Evolutionary conservation across 2,888 invertebrate species (phyloP).

Genomic region (Bellardia bayeri): DNA sequence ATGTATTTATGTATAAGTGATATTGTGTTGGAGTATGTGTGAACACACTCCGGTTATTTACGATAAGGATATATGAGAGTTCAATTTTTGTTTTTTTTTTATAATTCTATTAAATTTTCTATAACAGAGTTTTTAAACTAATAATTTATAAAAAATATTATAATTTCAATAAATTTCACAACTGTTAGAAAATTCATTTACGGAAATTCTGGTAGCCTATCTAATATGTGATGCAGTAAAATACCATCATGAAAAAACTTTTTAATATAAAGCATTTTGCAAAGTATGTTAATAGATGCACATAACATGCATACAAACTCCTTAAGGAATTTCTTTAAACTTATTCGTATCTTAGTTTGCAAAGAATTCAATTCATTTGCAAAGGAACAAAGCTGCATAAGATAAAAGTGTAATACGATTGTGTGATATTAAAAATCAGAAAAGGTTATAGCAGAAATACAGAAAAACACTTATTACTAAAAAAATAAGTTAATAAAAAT

Average conservation of each 20-base stretch:
- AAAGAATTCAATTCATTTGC: not conserved
- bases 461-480: not conserved
- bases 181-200: no score
- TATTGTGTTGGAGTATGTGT: not conserved
- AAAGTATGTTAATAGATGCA: constrained; percentile 3
- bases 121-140: no score
- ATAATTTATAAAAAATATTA: no score
- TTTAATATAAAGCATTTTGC: not conserved
- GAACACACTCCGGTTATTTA: not conserved
- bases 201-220: no score
- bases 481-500: not conserved
- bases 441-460: not conserved
- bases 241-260: not conserved
- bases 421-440: not conserved
- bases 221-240: not conserved
- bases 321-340: not conserved
- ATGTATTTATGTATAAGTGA: not conserved
- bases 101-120: no score
- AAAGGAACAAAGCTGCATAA: not conserved
- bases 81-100: no score
- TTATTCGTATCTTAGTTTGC: not conserved
- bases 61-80: not conserved
- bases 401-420: not conserved
- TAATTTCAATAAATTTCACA: no score
- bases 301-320: not conserved